Conservation (phyloP, 2,797 vertebrate species). For the Passerculus sandwichensis region DNA sequence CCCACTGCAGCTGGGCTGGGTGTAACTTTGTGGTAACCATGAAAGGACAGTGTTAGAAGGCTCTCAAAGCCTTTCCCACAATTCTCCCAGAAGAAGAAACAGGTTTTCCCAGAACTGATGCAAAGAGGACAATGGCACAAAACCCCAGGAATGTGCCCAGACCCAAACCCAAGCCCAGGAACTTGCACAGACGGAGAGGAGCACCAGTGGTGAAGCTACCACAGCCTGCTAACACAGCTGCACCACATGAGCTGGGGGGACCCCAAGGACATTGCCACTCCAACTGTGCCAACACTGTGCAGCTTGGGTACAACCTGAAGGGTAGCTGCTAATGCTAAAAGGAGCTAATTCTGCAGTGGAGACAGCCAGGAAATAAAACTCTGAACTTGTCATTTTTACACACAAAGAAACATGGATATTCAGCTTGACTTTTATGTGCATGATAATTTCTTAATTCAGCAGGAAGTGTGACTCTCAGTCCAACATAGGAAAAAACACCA, state of each 20-base stretch:
- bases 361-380: slow-evolving; percentile 11
- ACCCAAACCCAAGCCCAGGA: not conserved
- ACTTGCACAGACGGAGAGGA: not conserved
- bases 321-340: not conserved
- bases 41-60: not conserved
- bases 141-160: not conserved
- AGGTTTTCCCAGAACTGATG: not conserved
- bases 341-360: not conserved
- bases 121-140: not conserved
- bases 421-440: not conserved
- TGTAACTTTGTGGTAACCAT: not conserved
- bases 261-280: not conserved
- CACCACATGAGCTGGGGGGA: not conserved
- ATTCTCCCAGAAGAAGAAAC: not conserved
- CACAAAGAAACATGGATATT: slow-evolving; percentile 15
- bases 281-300: not conserved
- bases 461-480: not conserved
- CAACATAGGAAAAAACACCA: not conserved
- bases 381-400: not conserved
- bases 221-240: rapidly evolving
- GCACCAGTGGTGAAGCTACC: not conserved
- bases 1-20: not conserved
- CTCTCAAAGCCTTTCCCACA: not conserved
- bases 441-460: not conserved
- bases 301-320: not conserved